phyloP scores from a whole-genome alignment of 2,113 vertebrate genomes.

The Girardinichthys multiradiatus region DNA sequence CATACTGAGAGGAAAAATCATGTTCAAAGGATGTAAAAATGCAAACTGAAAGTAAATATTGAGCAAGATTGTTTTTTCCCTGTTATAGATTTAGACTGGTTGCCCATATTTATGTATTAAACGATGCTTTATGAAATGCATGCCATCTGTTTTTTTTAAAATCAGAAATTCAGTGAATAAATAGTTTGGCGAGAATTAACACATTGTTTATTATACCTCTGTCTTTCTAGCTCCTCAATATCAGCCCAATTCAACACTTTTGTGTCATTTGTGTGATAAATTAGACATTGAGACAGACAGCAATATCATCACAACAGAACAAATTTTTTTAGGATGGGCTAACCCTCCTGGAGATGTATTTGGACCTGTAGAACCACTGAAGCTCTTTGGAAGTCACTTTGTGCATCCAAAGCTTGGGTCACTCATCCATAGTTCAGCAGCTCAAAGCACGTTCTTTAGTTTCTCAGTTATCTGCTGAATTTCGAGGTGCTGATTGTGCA shows the following conservation, averaged over 20 bases:
- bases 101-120: not conserved
- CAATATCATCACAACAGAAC: too few species aligned
- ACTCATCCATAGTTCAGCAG: not conserved
- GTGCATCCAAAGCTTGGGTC: not conserved
- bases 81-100: not conserved
- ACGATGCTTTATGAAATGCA: not conserved
- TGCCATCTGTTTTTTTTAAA: not conserved
- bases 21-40: too few species aligned
- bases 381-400: not conserved
- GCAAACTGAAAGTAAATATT: too few species aligned
- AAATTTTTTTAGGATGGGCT: too few species aligned
- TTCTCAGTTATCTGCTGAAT: slow-evolving; percentile 1
- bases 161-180: too few species aligned
- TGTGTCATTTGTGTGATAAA: too few species aligned
- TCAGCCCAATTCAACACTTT: not conserved
- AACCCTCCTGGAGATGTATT: not conserved
- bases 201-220: not conserved
- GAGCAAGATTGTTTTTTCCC: too few species aligned
- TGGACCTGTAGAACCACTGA: not conserved
- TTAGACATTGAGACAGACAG: too few species aligned
- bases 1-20: not conserved
- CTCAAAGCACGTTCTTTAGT: not conserved
- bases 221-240: not conserved
- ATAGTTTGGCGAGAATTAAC: not conserved
- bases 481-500: not conserved